A percentile compares a stretch with the other conserved stretches of the same genome.
These are phyloP conservation scores for Zophobas atratus DNA, from an alignment of 1,140 invertebrate genomes.

Conservation along the genomic window DNA sequence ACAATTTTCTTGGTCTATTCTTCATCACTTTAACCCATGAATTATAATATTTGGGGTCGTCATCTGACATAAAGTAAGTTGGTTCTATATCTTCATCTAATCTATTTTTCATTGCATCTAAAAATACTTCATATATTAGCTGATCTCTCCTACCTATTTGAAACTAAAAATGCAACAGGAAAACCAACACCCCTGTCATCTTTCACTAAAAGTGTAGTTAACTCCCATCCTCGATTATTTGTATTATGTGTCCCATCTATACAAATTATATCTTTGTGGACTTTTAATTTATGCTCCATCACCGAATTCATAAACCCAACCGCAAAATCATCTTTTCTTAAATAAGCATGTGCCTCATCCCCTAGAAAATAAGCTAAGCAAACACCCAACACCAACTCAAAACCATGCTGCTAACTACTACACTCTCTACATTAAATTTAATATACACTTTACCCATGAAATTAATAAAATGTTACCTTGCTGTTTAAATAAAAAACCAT, in stretches of 20 bases:
- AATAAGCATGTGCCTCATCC: no score
- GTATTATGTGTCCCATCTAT: constrained; percentile 49
- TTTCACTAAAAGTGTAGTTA: constrained; percentile 48
- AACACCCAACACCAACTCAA: no score
- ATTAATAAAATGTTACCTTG: no score
- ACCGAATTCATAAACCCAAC: constrained; percentile 45
- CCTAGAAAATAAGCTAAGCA: no score
- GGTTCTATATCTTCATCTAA: constrained; percentile 32
- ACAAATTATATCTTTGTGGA: constrained; percentile 44
- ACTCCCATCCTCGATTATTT: constrained; percentile 48
- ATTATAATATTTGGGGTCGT: constrained; percentile 54
- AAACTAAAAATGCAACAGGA: constrained; percentile 49
- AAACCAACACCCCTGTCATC: no score
- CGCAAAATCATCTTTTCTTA: no score
- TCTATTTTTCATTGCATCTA: constrained; percentile 19
- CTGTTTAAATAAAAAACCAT: no score
- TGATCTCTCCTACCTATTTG: constrained; percentile 53
- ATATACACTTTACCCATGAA: no score
- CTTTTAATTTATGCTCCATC: constrained; percentile 46
- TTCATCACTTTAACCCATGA: constrained; percentile 51
- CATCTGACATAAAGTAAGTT: constrained; percentile 48
- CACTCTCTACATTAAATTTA: no score
- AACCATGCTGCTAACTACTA: no score
- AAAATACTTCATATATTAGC: constrained; percentile 47
- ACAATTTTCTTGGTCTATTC: constrained; percentile 48